Evolutionary conservation across 2,888 invertebrate species (phyloP).

Genomic region (Cheilosia grossa): DNA sequence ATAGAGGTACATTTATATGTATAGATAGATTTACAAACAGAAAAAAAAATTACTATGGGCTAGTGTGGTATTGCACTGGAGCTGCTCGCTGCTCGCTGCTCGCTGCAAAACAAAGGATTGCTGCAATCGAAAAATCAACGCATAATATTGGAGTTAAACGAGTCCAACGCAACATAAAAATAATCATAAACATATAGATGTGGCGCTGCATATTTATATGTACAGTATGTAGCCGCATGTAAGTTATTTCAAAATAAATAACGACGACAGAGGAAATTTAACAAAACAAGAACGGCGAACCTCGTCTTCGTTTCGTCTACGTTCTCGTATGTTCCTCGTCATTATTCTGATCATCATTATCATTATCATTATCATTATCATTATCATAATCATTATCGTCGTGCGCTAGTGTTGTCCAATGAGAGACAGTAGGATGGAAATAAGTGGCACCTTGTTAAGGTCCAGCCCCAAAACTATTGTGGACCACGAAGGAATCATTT

Average conservation of each 20-base stretch:
- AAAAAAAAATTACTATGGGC: constrained; percentile 11
- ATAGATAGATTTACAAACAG: too few relatives aligned
- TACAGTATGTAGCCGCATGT: too few relatives aligned
- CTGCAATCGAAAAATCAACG: constrained; percentile 51
- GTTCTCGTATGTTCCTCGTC: constrained; percentile 6
- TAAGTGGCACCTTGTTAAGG: constrained; percentile 63
- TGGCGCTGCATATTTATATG: not conserved
- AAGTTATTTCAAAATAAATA: constrained; percentile 27
- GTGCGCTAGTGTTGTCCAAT: constrained; percentile 39
- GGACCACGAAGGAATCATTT: constrained; percentile 31
- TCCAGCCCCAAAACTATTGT: constrained; percentile 56
- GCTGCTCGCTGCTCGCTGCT: not conserved
- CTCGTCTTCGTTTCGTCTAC: constrained; percentile 19
- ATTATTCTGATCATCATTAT: constrained; percentile 20
- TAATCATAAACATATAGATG: constrained; percentile 18
- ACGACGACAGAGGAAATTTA: constrained; percentile 15
- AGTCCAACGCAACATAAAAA: constrained; percentile 23
- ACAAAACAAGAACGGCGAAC: constrained; percentile 29
- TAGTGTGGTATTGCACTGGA: constrained; percentile 23
- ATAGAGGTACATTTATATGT: constrained; percentile 12
- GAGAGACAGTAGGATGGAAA: constrained; percentile 49
- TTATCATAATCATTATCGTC: constrained; percentile 1
- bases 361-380: constrained; percentile 13
- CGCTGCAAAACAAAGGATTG: constrained; percentile 27
- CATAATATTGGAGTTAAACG: constrained; percentile 33